Conservation (phyloP, 2,888 invertebrate species). For the Microctonus aethiopoides region DNA sequence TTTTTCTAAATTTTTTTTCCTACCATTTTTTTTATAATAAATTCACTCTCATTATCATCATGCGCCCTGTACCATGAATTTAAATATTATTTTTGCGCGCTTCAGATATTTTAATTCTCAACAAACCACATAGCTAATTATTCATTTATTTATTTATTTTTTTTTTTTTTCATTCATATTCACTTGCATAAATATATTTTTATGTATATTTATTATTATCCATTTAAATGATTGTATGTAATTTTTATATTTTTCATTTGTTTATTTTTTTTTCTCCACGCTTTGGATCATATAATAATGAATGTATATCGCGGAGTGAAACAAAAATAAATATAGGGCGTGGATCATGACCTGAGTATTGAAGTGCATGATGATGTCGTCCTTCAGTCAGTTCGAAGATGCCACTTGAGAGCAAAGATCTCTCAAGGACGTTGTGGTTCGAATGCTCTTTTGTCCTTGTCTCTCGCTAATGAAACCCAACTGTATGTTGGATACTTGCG, state of each 20-base stretch:
- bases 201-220: too few relatives aligned
- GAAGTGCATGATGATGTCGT: conserved; percentile 47
- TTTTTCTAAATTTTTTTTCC: too few relatives aligned
- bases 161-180: neutral
- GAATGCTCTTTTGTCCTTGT: conserved; percentile 55
- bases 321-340: conserved; percentile 24
- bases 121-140: neutral
- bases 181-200: neutral
- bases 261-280: too few relatives aligned
- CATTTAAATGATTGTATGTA: neutral
- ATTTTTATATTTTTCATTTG: too few relatives aligned
- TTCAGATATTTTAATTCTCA: conserved; percentile 6
- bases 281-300: too few relatives aligned
- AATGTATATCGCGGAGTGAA: neutral
- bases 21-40: too few relatives aligned
- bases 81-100: neutral
- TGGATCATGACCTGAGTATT: conserved; percentile 58
- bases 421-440: conserved; percentile 58
- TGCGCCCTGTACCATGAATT: conserved; percentile 4
- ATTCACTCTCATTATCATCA: conserved; percentile 26
- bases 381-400: conserved; percentile 58
- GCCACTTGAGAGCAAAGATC: conserved; percentile 63
- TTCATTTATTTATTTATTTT: neutral
- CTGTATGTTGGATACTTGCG: neutral
- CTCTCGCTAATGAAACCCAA: conserved; percentile 56